phyloP scores from a whole-genome alignment of 2,888 invertebrate species.

The Cataglyphis livida region DNA sequence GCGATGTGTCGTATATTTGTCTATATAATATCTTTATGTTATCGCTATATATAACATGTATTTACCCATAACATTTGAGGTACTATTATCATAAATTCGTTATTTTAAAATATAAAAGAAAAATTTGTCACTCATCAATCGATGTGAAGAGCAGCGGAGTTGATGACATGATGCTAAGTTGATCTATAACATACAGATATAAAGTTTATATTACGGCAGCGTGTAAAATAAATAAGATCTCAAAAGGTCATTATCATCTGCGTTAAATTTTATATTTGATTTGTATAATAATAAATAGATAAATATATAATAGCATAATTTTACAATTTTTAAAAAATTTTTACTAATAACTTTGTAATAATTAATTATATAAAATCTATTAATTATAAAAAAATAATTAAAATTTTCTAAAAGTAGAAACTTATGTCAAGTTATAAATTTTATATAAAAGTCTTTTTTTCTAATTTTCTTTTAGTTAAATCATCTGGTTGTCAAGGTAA shows the following conservation, averaged over 20 bases:
- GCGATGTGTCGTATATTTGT: neutral
- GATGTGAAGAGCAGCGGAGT: neutral
- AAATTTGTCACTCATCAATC: neutral
- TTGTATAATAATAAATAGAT: neutral
- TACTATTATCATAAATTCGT: neutral
- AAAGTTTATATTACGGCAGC: neutral
- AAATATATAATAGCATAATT: neutral
- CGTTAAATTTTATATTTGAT: neutral
- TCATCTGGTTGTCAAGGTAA: no score
- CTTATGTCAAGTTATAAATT: neutral
- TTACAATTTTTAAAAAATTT: neutral
- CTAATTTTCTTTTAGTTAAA: neutral
- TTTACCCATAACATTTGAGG: neutral
- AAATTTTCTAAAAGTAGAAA: neutral
- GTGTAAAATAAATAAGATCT: neutral
- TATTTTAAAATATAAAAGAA: neutral
- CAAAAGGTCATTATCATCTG: neutral
- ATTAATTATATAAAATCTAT: neutral
- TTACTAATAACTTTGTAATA: neutral
- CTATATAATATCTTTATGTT: slow-evolving; percentile 1
- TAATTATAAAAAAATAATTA: neutral
- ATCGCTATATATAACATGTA: neutral
- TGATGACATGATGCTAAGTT: neutral
- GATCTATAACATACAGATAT: neutral
- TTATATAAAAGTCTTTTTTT: neutral